Conservation (phyloP, 1,140 invertebrate species). For the Aphaenogaster ashmeadi region DNA sequence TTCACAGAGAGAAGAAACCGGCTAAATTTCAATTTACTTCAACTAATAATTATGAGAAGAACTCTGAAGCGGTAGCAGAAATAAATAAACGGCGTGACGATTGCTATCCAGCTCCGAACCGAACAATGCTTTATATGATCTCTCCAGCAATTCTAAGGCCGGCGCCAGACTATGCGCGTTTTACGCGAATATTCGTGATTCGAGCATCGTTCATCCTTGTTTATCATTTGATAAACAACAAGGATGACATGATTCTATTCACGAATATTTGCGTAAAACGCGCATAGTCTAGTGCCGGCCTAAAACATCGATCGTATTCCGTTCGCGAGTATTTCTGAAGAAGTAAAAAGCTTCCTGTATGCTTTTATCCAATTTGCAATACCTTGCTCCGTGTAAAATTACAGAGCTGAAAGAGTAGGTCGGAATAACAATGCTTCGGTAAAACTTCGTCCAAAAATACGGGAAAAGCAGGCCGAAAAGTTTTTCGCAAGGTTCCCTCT, state of each 20-base stretch:
- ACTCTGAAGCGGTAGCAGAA: not conserved
- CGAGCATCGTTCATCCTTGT: too few species aligned
- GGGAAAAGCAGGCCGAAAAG: not conserved
- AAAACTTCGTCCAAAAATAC: not conserved
- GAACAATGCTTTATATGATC: not conserved
- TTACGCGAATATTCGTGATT: too few species aligned
- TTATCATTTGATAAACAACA: too few species aligned
- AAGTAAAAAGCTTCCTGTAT: not conserved
- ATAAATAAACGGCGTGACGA: not conserved
- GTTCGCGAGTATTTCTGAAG: not conserved
- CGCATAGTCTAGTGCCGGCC: too few species aligned
- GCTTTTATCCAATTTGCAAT: not conserved
- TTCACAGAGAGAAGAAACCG: not conserved
- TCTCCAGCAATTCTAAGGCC: not conserved
- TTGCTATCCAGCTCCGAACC: not conserved
- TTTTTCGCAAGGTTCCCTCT: conserved; percentile 5
- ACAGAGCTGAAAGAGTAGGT: not conserved
- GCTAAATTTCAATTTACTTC: conserved; percentile 12
- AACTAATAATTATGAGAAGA: conserved; percentile 2
- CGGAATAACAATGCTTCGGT: not conserved
- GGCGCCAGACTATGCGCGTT: too few species aligned
- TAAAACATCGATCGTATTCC: not conserved
- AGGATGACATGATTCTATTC: too few species aligned
- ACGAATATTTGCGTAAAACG: too few species aligned
- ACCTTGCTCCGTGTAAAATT: not conserved